Evolutionary conservation across 2,113 vertebrate genomes (phyloP), one percentile per base, ranked within the genome.

Genomic region (Peromyscus polionotus): DNA sequence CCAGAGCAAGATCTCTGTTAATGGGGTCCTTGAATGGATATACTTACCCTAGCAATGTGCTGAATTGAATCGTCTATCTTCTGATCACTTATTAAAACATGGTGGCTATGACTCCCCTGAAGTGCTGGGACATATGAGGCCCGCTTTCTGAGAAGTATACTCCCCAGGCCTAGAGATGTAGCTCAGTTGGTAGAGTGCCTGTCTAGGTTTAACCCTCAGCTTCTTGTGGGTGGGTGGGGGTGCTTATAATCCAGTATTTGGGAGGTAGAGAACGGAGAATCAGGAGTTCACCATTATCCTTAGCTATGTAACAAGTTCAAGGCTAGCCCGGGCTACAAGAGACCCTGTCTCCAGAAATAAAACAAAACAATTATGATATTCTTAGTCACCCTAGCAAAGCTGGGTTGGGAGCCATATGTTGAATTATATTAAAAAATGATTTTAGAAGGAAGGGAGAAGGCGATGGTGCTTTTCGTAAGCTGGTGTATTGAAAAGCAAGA

Each of bases 11-110:
- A 96, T 97, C 93, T 98, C 67, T 91, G 81, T 89, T 98, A 95
- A 96, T 96, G 95, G 89, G 94, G 95, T 97, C 96, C 84, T 97
- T 91, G 39, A 89, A 87, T 93, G 98, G 91, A 98, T 97, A 95
- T 81, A 51, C 96, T 97, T 97, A 94, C 94, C 97, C 98, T 98
- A 97, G 97, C 97, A 98, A 96, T 95, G 91, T 90, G 93, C 73
- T 91, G 68, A 87, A 84, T 88, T 93, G 84, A 97, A 88, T 96
- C 88, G 70, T 96, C 67, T 65, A 31, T 16, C 63, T 0, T 87
- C 90, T 95, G 0, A 20, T 91, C 5, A 39, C 93, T 97, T 98
- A 96, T 97, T 97, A 97, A 98, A 98, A 95, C 90, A 68, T n/a
- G 36, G 48, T 24, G 7, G 5, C 39, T 0, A 45, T 0, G 1